A percentile compares a stretch with the other conserved stretches of the same genome.
These are phyloP conservation scores for Pica pica DNA, from an alignment of 2,113 vertebrate species.

Conservation along the genomic window DNA sequence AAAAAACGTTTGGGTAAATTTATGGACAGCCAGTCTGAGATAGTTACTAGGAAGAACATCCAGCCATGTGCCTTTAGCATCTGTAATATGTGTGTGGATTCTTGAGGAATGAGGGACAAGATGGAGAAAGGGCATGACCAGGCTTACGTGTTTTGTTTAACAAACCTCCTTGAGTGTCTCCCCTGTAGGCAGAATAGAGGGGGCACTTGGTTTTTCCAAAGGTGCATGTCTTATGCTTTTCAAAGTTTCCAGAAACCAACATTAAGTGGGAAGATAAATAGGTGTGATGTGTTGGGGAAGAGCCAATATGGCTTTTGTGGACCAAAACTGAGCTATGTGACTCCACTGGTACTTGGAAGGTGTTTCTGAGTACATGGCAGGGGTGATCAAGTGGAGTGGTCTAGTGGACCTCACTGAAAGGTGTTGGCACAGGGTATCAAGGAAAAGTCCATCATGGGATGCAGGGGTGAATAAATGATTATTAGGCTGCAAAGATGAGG, in stretches of 20 bases:
- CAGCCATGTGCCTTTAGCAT: background rate
- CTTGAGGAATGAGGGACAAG: background rate
- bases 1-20: background rate
- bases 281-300: background rate
- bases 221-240: fast-evolving
- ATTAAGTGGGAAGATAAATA: background rate
- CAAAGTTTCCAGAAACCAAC: background rate
- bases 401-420: background rate
- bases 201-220: background rate
- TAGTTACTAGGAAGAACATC: background rate
- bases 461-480: background rate
- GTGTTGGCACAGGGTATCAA: background rate
- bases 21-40: background rate
- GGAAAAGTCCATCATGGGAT: background rate
- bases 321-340: fast-evolving
- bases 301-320: background rate
- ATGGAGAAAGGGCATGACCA: background rate
- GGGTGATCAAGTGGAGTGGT: background rate
- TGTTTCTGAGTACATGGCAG: background rate
- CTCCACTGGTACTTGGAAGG: background rate
- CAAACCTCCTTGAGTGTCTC: background rate
- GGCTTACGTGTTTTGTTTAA: background rate
- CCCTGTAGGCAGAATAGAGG: background rate
- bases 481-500: background rate
- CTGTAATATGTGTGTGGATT: background rate